Percentiles rank a stretch among this genome's conserved stretches.
These are phyloP conservation scores for Maccullochella peelii DNA, from an alignment of 2,113 vertebrate species.

Conservation along the genomic window DNA sequence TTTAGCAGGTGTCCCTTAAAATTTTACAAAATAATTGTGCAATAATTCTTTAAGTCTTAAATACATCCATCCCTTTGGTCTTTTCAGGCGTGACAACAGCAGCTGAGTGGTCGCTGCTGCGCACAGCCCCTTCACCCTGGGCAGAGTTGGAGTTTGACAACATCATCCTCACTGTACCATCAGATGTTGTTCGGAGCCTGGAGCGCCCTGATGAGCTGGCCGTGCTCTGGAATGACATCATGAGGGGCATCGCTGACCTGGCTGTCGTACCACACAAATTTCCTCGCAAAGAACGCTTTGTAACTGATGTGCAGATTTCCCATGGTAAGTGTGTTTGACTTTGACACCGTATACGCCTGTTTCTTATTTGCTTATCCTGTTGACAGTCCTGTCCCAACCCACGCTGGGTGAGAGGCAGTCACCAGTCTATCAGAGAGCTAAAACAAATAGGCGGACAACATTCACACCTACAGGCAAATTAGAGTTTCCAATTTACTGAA, in stretches of 20 bases:
- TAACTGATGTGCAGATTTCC: slow-evolving; percentile 88
- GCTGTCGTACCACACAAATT: slow-evolving; percentile 82
- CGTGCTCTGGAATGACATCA: slow-evolving; percentile 82
- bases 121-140: slow-evolving; percentile 82
- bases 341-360: not conserved
- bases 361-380: not conserved
- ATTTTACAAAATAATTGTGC: not conserved
- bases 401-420: not conserved
- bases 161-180: slow-evolving; percentile 86
- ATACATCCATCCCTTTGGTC: not conserved
- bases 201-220: slow-evolving; percentile 84
- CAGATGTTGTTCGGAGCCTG: slow-evolving; percentile 66
- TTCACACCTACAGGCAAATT: not conserved
- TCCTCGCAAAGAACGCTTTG: slow-evolving; percentile 87
- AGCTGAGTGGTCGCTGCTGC: slow-evolving; percentile 78
- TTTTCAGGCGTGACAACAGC: slow-evolving; percentile 74
- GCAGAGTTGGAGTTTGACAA: slow-evolving; percentile 88
- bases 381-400: not conserved
- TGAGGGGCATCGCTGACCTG: slow-evolving; percentile 83
- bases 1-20: not conserved
- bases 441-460: not conserved
- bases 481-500: not conserved
- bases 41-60: not conserved
- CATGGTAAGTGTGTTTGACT: slow-evolving; percentile 67
- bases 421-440: not conserved